Percentiles rank a stretch among this genome's conserved stretches.
Evolutionary conservation across 2,113 vertebrate species (phyloP).

Genomic region (Shinisaurus crocodilurus): DNA sequence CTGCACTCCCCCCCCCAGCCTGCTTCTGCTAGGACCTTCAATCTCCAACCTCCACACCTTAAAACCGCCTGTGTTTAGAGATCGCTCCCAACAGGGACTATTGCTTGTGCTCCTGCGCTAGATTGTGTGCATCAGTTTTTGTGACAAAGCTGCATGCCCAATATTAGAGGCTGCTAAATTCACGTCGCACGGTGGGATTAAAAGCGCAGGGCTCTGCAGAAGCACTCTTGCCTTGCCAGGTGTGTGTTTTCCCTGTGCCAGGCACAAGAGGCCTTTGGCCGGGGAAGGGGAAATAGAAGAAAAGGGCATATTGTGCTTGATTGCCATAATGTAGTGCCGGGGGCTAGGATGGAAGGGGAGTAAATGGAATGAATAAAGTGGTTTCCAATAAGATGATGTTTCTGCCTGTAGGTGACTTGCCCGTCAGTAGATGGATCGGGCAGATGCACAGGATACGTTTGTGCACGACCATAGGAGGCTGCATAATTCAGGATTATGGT

Average conservation of each 20-base stretch:
- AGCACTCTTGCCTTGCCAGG: neutral
- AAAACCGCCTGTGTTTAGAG: neutral
- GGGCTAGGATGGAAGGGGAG: neutral
- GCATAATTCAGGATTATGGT: neutral
- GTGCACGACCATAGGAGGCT: neutral
- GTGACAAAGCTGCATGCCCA: conserved; percentile 27
- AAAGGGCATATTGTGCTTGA: neutral
- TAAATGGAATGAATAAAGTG: conserved; percentile 27
- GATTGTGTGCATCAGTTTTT: conserved; percentile 2
- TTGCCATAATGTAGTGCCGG: neutral
- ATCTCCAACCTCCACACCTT: neutral
- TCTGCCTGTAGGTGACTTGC: neutral
- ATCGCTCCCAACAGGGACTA: neutral
- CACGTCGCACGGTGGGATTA: conserved; percentile 19
- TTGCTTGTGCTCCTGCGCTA: neutral
- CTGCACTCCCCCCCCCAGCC: neutral
- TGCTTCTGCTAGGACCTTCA: neutral
- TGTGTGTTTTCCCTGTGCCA: neutral
- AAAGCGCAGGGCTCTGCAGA: conserved; percentile 25
- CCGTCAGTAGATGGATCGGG: neutral
- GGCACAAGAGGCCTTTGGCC: neutral
- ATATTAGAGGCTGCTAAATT: neutral
- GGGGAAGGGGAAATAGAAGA: conserved; percentile 3
- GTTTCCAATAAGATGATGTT: neutral
- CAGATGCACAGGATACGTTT: neutral